Conservation (phyloP, 1,140 invertebrate genomes). For the Panagrolaimus sp. region DNA sequence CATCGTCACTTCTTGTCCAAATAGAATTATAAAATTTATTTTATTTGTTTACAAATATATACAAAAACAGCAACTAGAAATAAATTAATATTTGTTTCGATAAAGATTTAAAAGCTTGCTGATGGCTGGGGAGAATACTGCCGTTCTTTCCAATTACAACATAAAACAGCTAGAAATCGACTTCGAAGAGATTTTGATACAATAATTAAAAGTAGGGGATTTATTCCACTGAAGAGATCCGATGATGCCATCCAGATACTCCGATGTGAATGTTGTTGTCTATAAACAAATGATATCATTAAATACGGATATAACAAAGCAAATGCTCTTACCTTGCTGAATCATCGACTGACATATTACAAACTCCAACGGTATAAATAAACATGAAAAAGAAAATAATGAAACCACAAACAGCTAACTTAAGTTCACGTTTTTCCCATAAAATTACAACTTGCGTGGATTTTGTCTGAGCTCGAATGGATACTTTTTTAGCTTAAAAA, state of each 20-base stretch:
- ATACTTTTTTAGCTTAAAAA: conserved; percentile 4
- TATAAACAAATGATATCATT: too few relatives aligned
- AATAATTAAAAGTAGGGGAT: background rate
- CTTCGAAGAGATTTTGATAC: background rate
- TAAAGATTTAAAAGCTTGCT: too few relatives aligned
- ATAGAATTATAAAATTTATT: too few relatives aligned
- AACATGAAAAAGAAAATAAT: conserved; percentile 7
- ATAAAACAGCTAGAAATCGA: background rate
- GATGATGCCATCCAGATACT: background rate
- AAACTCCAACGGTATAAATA: conserved; percentile 1
- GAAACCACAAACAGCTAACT: conserved; percentile 2
- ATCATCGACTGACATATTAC: background rate
- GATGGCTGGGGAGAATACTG: too few relatives aligned
- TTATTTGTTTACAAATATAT: too few relatives aligned
- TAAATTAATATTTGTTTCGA: too few relatives aligned
- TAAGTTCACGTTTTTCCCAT: conserved; percentile 10
- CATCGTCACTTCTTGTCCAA: too few relatives aligned
- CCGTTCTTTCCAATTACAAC: background rate
- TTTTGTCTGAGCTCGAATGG: background rate
- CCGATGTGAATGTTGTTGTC: background rate
- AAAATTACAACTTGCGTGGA: background rate
- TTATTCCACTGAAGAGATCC: conserved; percentile 7
- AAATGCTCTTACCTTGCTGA: background rate
- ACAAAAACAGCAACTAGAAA: too few relatives aligned
- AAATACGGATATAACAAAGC: too few relatives aligned